Conservation (phyloP, 2,888 invertebrate genomes). For the Trypoxylon attenuatum region DNA sequence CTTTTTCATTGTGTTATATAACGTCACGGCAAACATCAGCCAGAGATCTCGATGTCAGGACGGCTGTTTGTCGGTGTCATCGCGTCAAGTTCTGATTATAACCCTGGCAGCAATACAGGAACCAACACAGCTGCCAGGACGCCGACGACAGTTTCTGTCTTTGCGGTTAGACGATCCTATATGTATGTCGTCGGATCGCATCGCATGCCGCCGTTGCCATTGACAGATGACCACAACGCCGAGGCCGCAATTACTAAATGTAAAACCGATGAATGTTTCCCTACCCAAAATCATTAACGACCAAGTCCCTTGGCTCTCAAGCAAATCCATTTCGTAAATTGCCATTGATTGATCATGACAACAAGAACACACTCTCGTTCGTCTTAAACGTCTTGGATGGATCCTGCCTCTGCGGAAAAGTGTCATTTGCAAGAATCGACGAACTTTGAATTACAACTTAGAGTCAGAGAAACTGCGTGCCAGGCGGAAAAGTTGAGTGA, state of each 20-base stretch:
- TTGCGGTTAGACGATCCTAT: conserved; percentile 40
- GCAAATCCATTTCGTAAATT: conserved; percentile 34
- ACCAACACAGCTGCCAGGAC: neutral
- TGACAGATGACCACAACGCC: conserved; percentile 47
- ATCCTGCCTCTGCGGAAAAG: too few species aligned
- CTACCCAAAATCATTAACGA: conserved; percentile 32
- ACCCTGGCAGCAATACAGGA: too few species aligned
- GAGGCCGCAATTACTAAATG: conserved; percentile 43
- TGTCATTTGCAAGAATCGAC: too few species aligned
- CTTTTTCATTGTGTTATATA: too few species aligned
- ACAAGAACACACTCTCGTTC: neutral
- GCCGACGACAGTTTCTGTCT: conserved; percentile 30
- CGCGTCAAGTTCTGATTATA: conserved; percentile 6
- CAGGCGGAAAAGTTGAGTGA: neutral
- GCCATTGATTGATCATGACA: conserved; percentile 12
- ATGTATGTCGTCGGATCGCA: conserved; percentile 22
- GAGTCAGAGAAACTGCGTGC: too few species aligned
- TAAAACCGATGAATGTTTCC: conserved; percentile 25
- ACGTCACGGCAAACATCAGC: neutral
- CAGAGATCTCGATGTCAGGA: neutral
- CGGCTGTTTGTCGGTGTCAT: too few species aligned
- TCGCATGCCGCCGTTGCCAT: conserved; percentile 28
- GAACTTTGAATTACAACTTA: too few species aligned
- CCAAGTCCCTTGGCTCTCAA: conserved; percentile 9
- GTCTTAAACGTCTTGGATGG: neutral